Conservation (phyloP, 1,140 invertebrate genomes). For the Drosophila virilis region DNA sequence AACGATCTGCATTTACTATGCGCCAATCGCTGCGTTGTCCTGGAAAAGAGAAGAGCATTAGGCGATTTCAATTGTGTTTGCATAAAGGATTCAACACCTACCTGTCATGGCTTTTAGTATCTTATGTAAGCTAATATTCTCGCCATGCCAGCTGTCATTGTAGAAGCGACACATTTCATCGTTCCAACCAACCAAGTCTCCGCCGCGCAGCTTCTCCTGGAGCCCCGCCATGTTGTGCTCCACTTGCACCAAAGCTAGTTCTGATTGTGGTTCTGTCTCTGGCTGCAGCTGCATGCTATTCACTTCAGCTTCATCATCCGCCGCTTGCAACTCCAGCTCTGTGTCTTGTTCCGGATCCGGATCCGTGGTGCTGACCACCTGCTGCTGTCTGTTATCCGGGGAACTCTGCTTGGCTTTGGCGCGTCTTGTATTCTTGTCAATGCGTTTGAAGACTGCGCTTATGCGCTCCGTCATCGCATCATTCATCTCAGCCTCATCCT, state of each 20-base stretch:
- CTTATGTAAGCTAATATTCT: constrained; percentile 86
- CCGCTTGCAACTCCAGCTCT: constrained; percentile 1
- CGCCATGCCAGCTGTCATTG: constrained; percentile 87
- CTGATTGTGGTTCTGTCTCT: background rate
- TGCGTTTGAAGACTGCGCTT: constrained; percentile 44
- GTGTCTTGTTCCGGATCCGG: background rate
- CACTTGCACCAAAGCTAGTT: constrained; percentile 25
- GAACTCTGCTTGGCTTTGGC: background rate
- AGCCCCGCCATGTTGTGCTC: constrained; percentile 39
- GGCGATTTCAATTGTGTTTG: background rate
- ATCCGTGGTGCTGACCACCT: background rate
- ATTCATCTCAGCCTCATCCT: constrained; percentile 45
- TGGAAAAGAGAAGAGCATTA: constrained; percentile 11
- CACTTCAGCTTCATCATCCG: constrained; percentile 11
- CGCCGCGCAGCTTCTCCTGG: constrained; percentile 14
- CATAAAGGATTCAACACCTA: constrained; percentile 14
- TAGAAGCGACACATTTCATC: constrained; percentile 87
- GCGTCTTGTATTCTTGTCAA: constrained; percentile 28
- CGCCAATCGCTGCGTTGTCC: constrained; percentile 57
- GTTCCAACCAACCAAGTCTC: constrained; percentile 73
- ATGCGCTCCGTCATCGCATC: constrained; percentile 46
- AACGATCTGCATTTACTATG: constrained; percentile 81
- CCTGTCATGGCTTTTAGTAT: constrained; percentile 54
- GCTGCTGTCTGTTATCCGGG: background rate
- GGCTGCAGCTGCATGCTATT: background rate